Percentiles rank a stretch among this genome's conserved stretches.
Conservation (phyloP, 2,113 vertebrate genomes). For the Chamaea fasciata region DNA sequence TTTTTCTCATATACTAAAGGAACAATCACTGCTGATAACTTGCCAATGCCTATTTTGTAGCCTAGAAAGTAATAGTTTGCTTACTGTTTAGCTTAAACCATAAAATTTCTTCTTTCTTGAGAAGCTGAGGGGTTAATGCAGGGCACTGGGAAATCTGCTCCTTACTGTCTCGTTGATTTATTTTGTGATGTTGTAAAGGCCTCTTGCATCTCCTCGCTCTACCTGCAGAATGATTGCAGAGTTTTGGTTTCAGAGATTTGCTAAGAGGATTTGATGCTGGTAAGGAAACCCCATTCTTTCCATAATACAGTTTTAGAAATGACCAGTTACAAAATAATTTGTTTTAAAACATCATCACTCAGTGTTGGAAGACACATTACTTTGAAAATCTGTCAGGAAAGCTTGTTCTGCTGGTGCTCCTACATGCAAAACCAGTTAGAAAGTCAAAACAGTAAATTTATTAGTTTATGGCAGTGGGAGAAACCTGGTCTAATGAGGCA, state of each 20-base stretch:
- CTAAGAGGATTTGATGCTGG: background rate
- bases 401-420: background rate
- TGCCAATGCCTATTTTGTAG: background rate
- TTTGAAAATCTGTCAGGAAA: background rate
- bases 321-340: background rate
- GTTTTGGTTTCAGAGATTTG: background rate
- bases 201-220: background rate
- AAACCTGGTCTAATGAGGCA: background rate
- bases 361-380: background rate
- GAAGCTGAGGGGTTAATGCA: background rate
- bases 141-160: background rate
- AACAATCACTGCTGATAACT: background rate
- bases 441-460: background rate
- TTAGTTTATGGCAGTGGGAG: background rate
- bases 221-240: background rate
- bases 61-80: background rate
- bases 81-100: conserved; percentile 5
- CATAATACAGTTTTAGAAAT: background rate
- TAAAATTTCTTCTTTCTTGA: background rate
- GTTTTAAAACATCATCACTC: background rate
- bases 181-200: background rate
- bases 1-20: conserved; percentile 11
- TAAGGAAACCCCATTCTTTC: background rate
- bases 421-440: background rate
- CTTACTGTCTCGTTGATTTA: background rate